Evolutionary conservation across 2,113 vertebrate species (phyloP).

Genomic region (Mesembrinibis cayennensis): DNA sequence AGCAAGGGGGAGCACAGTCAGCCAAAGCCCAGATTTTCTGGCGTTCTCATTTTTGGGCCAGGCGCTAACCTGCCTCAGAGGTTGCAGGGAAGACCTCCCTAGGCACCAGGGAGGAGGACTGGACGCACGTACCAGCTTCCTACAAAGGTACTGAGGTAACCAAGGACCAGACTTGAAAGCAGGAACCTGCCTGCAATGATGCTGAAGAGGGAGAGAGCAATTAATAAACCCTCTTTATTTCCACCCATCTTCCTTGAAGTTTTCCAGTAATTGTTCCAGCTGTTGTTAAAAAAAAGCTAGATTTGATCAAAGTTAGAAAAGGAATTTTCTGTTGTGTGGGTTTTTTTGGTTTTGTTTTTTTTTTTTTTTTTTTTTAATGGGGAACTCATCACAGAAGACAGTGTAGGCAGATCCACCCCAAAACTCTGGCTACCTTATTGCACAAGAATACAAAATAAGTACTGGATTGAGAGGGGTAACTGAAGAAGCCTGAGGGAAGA

Average conservation of each 20-base stretch:
- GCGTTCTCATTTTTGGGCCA: background rate
- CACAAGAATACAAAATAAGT: background rate
- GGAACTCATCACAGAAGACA: background rate
- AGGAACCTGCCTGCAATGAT: background rate
- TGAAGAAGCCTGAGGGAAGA: background rate
- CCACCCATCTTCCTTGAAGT: background rate
- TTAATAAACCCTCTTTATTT: background rate
- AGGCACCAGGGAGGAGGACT: background rate
- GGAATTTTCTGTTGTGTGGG: background rate
- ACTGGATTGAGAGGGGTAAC: background rate
- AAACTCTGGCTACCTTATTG: background rate
- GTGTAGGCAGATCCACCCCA: background rate
- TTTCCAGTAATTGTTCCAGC: background rate
- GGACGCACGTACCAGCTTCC: background rate
- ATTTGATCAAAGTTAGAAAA: background rate
- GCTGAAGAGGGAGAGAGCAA: background rate
- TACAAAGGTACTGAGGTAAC: background rate
- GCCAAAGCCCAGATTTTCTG: background rate
- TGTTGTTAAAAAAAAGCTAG: background rate
- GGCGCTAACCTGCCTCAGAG: background rate
- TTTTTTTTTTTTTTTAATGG: background rate
- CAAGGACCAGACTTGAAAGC: background rate
- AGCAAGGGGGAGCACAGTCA: accelerated
- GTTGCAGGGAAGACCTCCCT: background rate
- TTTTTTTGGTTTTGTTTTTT: too few species aligned